Base-by-base conservation (phyloP, 2,113 vertebrate genomes). In the Pedetes capensis region DNA sequence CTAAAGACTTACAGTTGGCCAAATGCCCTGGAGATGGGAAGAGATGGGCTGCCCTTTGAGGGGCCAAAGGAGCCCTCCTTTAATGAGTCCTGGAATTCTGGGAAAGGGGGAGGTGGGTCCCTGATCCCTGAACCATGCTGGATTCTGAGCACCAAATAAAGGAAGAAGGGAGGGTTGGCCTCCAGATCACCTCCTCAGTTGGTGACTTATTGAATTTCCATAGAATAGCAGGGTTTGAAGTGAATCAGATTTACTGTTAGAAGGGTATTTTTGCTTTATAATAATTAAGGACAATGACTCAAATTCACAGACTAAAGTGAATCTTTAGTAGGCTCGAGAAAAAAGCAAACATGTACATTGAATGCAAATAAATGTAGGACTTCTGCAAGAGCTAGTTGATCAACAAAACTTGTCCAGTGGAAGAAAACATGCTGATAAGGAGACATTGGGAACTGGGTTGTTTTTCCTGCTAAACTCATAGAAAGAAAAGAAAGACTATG, bases 71-170 rank as follows among this genome's bases (percentile, higher is more conserved):
- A 22, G 27, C 49, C 39, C 51, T 78, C 63, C 71, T 74, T 71
- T 63, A 53, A 44, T 17, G 53, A 84, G 25, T 61, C 74, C 44
- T 51, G 59, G 87, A 53, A 63, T 61, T 74, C 47, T 37, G 71
- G 83, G 25, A 49, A 68, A 68, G 61, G 61, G 87, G 68, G 51
- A 85, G 34, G n/a, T 39, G 22, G 5, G 13, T 39, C 47, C 25
- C 8, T 59, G 29, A 34, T 75, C 59, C 27, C 57, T 25, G 59
- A n/a, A 20, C 47, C n/a, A 9, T 55, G 66, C 64, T 90, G 68
- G 37, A 44, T 64, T 87, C 76, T 68, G 42, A 92, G 55, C 61
- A 64, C 71, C 95, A 97, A 92, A 76, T 87, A 87, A 92, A 95
- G 78, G 44, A 66, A 71, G 64, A 20, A 34, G 29, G n/a, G 25